Evolutionary conservation across 1,140 invertebrate genomes (phyloP), one percentile per base, ranked within the genome.

Genomic region (Drosophila hydei): DNA sequence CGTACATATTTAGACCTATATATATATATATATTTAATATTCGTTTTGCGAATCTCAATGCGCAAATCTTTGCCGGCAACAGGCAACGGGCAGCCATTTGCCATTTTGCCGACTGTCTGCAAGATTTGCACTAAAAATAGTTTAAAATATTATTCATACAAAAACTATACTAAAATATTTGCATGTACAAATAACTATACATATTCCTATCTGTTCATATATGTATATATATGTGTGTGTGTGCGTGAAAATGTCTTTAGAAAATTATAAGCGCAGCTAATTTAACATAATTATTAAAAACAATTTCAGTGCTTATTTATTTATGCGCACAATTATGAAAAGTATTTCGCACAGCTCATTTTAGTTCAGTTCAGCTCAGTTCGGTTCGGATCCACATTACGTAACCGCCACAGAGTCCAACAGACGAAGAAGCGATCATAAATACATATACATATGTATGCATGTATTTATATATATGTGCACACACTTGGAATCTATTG

Each of bases 81-180:
- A 11, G 38, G 30, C 4, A 30, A 62, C 71, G 23, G 60, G 51
- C 67, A 59, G 62, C 60, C 7, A 40, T 14, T 36, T 68, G 61
- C 43, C 40, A 33, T 33, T 42, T 42, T 8, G 38, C 38, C 38
- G 40, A 64, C 47, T 72, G 78, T 77, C 69, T 80, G 73, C 48
- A 58, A 50, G 72, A 68, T 77, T 36, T 70, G 65, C 65, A 85
- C 80, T 85, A 85, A 77, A 80, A 87, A 85, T 85, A 85, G 80
- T 81, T 81, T 50, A 63, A 87, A 80, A 80, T 80, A 85, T 84
- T 84, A 84, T 85, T 85, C 81, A 85, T 87, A 85, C 55, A 50
- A 30, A 61, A 69, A 64, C 77, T 52, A 60, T 79, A 77, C 64
- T 70, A 73, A 60, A 60, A 72, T 61, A 33, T 68, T 72, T 23